These are phyloP conservation scores for Poecile atricapillus DNA, from an alignment of 2,113 vertebrate species.

Conservation along the genomic window DNA sequence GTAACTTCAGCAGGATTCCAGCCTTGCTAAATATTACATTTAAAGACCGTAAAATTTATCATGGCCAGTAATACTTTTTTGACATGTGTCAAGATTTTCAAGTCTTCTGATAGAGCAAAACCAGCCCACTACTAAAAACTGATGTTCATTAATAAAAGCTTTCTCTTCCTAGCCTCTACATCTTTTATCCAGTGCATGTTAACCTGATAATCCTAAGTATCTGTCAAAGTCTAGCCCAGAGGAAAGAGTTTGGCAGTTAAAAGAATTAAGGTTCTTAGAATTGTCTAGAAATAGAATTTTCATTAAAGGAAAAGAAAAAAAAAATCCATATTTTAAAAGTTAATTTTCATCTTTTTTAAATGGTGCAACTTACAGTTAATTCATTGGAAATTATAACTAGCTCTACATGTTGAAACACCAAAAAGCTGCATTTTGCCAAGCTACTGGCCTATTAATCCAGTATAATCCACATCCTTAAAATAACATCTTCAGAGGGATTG, in stretches of 20 bases:
- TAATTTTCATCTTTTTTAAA: constrained; percentile 20
- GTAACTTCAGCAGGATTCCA: neutral
- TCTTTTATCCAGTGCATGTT: neutral
- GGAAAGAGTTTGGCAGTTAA: constrained; percentile 13
- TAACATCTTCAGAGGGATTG: constrained; percentile 25
- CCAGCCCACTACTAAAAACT: neutral
- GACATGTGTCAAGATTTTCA: neutral
- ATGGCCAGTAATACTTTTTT: neutral
- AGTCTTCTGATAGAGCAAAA: neutral
- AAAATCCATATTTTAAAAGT: constrained; percentile 9
- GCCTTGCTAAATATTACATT: neutral
- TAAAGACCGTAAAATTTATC: neutral
- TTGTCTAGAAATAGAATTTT: constrained; percentile 38
- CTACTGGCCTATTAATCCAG: constrained; percentile 28
- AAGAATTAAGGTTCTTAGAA: constrained; percentile 19
- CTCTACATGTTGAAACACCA: constrained; percentile 1
- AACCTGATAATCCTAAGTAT: constrained; percentile 32
- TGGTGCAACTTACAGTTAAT: neutral
- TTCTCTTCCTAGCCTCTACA: neutral
- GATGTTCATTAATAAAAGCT: neutral
- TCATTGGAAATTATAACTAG: neutral
- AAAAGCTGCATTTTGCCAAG: constrained; percentile 3
- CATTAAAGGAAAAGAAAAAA: neutral
- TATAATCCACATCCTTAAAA: constrained; percentile 46
- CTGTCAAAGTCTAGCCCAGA: constrained; percentile 13